These are phyloP conservation scores for Nycticebus coucang DNA, from an alignment of 2,113 vertebrate genomes.

Conservation along the genomic window DNA sequence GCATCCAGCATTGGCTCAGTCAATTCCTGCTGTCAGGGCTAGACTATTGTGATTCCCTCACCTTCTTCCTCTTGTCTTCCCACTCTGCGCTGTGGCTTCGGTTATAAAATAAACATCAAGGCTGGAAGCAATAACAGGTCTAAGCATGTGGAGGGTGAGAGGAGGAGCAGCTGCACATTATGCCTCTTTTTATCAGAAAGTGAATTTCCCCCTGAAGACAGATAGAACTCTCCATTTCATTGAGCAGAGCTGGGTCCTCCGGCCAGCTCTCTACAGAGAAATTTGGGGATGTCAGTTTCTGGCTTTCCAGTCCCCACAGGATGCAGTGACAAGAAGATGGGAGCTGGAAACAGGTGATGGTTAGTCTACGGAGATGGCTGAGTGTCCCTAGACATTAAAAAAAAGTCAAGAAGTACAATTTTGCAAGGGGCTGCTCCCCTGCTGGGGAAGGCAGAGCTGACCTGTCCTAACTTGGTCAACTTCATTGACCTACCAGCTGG, in stretches of 20 bases:
- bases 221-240: neutral
- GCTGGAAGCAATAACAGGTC: neutral
- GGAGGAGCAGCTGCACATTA: neutral
- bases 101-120: neutral
- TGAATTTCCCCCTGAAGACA: neutral
- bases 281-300: neutral
- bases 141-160: neutral
- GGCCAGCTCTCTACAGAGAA: neutral
- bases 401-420: neutral
- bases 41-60: neutral
- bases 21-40: neutral
- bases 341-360: neutral
- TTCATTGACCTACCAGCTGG: neutral
- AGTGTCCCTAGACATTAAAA: neutral
- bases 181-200: neutral
- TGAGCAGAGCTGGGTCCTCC: accelerated
- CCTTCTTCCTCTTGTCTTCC: neutral
- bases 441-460: neutral
- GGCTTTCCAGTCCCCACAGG: neutral
- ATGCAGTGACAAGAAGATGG: neutral
- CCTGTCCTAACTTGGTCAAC: neutral
- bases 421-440: neutral
- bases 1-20: too few relatives aligned
- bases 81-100: neutral
- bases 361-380: neutral